Percentiles rank a stretch among this genome's conserved stretches.
Conservation (phyloP, 2,113 vertebrate genomes). For the Dunckerocampus dactyliophorus region DNA sequence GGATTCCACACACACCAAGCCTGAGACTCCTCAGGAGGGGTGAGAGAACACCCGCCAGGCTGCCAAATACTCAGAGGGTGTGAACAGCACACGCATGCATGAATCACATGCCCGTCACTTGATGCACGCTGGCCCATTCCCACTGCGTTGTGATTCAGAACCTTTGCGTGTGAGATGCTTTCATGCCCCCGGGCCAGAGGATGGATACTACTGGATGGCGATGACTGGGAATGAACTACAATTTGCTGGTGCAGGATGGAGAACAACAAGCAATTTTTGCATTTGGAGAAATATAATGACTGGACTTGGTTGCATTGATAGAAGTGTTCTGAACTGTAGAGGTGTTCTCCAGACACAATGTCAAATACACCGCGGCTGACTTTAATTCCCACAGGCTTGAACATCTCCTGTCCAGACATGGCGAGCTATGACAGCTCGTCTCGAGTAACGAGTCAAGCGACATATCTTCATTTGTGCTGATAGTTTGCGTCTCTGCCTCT, state of each 20-base stretch:
- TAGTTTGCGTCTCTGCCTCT: slow-evolving; percentile 12
- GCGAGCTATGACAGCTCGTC: slow-evolving; percentile 19
- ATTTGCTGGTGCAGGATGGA: no score
- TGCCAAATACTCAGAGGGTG: background rate
- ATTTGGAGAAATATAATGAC: no score
- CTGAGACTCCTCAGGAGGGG: background rate
- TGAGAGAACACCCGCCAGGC: background rate
- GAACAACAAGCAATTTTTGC: no score
- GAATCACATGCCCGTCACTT: background rate
- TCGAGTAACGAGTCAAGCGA: slow-evolving; percentile 52
- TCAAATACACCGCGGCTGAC: background rate
- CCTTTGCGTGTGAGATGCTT: background rate
- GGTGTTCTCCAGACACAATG: background rate
- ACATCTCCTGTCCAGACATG: slow-evolving; percentile 25
- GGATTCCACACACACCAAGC: no score
- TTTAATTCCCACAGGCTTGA: background rate
- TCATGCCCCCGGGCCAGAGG: background rate
- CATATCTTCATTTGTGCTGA: slow-evolving; percentile 47
- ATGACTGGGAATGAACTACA: no score
- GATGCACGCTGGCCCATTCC: background rate
- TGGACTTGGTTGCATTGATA: no score
- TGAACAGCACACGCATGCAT: background rate
- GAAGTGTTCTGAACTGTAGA: no score
- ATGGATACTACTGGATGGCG: background rate
- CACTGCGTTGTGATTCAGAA: background rate